Evolutionary conservation across 2,113 vertebrate genomes (phyloP).

Genomic region (Aphelocoma coerulescens): DNA sequence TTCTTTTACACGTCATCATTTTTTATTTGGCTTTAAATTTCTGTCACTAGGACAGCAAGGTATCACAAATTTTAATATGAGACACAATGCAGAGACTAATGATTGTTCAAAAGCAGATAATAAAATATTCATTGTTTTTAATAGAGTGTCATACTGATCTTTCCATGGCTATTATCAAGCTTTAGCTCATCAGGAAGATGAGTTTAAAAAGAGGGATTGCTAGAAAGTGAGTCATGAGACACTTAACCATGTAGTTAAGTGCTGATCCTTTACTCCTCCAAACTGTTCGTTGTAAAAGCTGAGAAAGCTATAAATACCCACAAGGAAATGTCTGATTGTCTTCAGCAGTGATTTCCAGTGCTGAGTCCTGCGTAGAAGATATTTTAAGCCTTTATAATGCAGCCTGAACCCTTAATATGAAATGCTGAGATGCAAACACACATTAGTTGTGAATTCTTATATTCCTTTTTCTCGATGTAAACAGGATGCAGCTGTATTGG

Average conservation of each 20-base stretch:
- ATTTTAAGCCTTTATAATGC: not conserved
- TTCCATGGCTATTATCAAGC: not conserved
- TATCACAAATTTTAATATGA: not conserved
- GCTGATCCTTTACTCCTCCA: not conserved
- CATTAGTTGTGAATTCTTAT: not conserved
- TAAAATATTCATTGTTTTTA: not conserved
- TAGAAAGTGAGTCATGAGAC: not conserved
- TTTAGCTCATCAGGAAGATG: not conserved
- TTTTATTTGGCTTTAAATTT: not conserved
- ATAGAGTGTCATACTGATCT: not conserved
- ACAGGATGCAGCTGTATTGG: not conserved
- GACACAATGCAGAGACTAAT: not conserved
- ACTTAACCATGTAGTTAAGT: not conserved
- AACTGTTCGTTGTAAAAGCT: not conserved
- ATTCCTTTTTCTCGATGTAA: not conserved
- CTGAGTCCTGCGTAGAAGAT: not conserved
- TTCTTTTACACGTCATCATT: not conserved
- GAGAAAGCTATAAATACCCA: not conserved
- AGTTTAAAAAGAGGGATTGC: not conserved
- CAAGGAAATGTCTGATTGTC: not conserved
- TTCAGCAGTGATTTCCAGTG: not conserved
- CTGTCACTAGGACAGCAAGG: not conserved
- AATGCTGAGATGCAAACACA: not conserved
- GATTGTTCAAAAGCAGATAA: not conserved
- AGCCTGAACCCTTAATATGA: not conserved